Evolutionary conservation across 2,888 invertebrate species (phyloP), one percentile per base, ranked within the genome.

Genomic region (Spialia ferax): DNA sequence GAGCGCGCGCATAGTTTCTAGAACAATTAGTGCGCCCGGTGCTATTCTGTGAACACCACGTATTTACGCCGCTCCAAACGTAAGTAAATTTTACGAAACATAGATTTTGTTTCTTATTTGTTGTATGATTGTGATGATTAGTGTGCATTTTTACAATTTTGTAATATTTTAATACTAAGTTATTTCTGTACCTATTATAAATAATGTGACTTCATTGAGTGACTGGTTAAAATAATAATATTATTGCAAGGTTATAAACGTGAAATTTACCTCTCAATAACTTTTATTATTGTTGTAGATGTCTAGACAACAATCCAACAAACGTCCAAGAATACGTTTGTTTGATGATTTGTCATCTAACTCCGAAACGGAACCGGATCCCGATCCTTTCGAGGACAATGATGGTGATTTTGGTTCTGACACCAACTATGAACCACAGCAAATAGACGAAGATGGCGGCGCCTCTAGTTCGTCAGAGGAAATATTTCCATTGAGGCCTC

Each of bases 321-420:
- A 71, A 57, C 61, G 70, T 35, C 35, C 35, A 45, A 15, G 69
- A 26, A 68, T 66, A 62, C 32, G 59, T 29, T 63, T 71, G 56
- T 71, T 69, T 66, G 65, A 71, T 59, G 71, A 60, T 42, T 69
- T 61, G 65, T 68, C 68, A 48, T 55, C 69, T 29, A 48, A 48
- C 20, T 48, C 48, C 18, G 48, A 18, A 48, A 52, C 71, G 56
- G 69, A 71, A 63, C 68, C 71, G 26, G 69, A 66, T 60, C 38
- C 67, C 63, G 71, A 71, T 60, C 69, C 69, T 52, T 69, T 52
- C 63, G 71, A 65, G 38, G 71, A 48, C 20, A 48, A 71, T 63
- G 71, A 71, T 68, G 71, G 71, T 50, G 69, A 64, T 57, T 69
- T 63, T 55, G 71, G 71, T 48, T 63, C 65, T 32, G 66, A 71